Conservation (phyloP, 2,797 vertebrate genomes). For the Acanthurus tractus region DNA sequence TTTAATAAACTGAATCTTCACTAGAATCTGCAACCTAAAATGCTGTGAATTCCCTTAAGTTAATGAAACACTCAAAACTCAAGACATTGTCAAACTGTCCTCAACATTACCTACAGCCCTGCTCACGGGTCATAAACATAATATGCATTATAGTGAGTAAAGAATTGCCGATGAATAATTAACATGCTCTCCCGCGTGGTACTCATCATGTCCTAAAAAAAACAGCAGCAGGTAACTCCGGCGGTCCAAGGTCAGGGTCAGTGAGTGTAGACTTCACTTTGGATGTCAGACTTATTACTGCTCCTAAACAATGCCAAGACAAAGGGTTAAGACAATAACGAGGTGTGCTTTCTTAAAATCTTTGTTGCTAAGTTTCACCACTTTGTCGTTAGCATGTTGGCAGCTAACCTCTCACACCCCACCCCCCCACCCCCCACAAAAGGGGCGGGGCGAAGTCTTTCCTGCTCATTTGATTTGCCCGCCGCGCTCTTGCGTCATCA, state of each 20-base stretch:
- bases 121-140: not conserved
- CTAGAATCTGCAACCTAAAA: too few relatives aligned
- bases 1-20: too few relatives aligned
- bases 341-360: rapidly evolving
- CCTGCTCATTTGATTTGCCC: conserved; percentile 36
- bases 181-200: too few relatives aligned
- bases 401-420: not conserved
- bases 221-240: not conserved
- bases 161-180: not conserved
- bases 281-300: too few relatives aligned
- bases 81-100: not conserved
- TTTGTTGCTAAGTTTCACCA: not conserved
- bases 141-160: not conserved
- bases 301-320: too few relatives aligned
- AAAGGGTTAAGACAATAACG: not conserved
- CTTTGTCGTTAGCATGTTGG: not conserved
- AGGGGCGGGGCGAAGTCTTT: not conserved
- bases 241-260: not conserved
- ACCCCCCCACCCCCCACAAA: too few relatives aligned
- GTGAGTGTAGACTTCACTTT: too few relatives aligned
- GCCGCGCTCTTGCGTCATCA: conserved; percentile 14
- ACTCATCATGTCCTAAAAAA: not conserved
- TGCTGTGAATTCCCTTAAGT: too few relatives aligned
- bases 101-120: not conserved
- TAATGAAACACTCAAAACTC: not conserved